phyloP scores from a whole-genome alignment of 2,113 vertebrate genomes.

The Rhabdomys dilectus region DNA sequence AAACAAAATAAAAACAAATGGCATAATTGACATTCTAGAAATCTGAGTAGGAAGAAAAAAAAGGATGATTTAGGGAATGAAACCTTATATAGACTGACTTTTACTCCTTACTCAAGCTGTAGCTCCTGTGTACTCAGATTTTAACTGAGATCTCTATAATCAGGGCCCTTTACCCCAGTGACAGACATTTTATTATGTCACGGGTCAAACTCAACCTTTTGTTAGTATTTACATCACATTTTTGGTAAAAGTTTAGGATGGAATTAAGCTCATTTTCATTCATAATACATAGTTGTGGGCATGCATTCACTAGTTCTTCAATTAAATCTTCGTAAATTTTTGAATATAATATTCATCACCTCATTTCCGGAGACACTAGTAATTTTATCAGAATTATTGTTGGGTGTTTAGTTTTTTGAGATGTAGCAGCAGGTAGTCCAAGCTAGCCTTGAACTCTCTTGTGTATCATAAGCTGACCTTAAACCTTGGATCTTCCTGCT shows the following conservation, averaged over 20 bases:
- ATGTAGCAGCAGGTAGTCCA: neutral
- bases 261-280: neutral
- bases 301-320: neutral
- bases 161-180: neutral
- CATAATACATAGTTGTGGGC: neutral
- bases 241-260: slow-evolving; percentile 43
- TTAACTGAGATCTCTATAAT: neutral
- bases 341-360: neutral
- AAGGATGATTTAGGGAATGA: neutral
- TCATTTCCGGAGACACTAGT: slow-evolving; percentile 35
- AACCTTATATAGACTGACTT: neutral
- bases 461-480: neutral
- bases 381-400: slow-evolving; percentile 57
- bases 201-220: neutral
- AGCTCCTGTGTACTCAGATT: neutral
- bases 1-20: neutral
- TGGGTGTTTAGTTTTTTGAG: slow-evolving; percentile 23
- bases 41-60: neutral
- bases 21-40: neutral
- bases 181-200: neutral
- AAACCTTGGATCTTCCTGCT: neutral
- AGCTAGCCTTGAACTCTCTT: neutral
- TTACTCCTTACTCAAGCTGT: neutral
- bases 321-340: slow-evolving; percentile 30
- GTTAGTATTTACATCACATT: slow-evolving; percentile 22